Evolutionary conservation across 2,113 vertebrate species (phyloP), one percentile per base, ranked within the genome.

Genomic region (Emydocephalus ijimae): DNA sequence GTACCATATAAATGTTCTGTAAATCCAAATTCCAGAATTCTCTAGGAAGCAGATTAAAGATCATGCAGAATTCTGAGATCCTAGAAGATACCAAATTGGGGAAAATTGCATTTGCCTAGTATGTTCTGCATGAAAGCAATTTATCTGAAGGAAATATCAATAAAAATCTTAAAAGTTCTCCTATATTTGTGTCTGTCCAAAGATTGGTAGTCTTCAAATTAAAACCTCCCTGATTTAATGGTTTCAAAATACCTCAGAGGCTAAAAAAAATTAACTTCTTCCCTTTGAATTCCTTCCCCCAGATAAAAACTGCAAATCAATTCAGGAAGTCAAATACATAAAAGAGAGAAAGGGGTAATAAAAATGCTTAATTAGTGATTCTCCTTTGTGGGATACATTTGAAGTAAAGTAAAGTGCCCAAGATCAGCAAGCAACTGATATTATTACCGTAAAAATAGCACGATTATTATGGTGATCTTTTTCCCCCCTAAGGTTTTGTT

Each of bases 361-460:
- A 94, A 93, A 96, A 95, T 94, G 91, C 81, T 93, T 29, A 95
- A 92, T 69, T 90, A 89, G 94, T 95, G 94, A 96, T 96, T 95
- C 93, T 94, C 93, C 86, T 89, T 89, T 45, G 95, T 45, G 57
- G 93, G 91, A 96, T 92, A 94, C 0, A 90, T 92, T 89, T 87
- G 93, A 96, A 93, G 93, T 45, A 45, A 45, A 45, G 90, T 93
- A 93, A 92, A 92, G 94, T 89, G 87, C 93, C 91, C 92, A 96
- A 94, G 92, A 96, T 94, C 94, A 95, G 90, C 5, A 4, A 96
- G 91, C 94, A 95, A 95, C 95, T 96, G 96, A 52, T 96, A 95
- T 93, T 96, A 96, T 93, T 93, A 94, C 93, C 92, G 95, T 97
- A 95, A 97, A 96, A 91, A 86, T 95, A 96, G 96, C 95, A 97